Evolutionary conservation across 1,140 invertebrate species (phyloP).

Genomic region (Bradysia coprophila): DNA sequence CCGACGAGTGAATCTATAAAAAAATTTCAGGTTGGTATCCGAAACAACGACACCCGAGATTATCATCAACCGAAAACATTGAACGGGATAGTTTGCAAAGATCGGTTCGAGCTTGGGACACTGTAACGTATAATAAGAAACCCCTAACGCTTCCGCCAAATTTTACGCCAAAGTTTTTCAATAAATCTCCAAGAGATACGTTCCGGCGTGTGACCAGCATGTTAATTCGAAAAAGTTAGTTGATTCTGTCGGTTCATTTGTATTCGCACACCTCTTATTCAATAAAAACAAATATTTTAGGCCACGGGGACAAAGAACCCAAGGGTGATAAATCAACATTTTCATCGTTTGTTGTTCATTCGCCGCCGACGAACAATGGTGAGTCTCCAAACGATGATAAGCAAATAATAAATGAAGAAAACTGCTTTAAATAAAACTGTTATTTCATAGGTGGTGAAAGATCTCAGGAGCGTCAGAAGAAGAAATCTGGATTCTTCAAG

Average conservation of each 20-base stretch:
- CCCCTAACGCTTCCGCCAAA: conserved; percentile 66
- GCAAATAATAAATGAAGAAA: too few relatives aligned
- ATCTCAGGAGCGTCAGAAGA: conserved; percentile 38
- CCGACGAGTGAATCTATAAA: too few relatives aligned
- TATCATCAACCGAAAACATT: conserved; percentile 65
- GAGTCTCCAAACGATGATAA: background rate
- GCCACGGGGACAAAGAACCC: background rate
- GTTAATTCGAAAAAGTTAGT: conserved; percentile 63
- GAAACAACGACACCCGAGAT: conserved; percentile 44
- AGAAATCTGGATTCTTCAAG: conserved; percentile 68
- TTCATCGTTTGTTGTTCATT: background rate
- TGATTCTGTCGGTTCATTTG: background rate
- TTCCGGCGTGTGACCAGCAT: conserved; percentile 68
- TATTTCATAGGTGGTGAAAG: background rate
- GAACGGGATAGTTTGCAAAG: conserved; percentile 40
- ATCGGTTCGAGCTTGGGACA: conserved; percentile 25
- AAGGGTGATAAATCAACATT: background rate
- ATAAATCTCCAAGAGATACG: conserved; percentile 66
- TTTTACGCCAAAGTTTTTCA: conserved; percentile 67
- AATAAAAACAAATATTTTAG: background rate
- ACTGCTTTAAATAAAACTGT: background rate
- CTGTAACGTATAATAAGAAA: conserved; percentile 38
- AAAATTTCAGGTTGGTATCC: conserved; percentile 82
- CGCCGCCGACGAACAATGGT: too few relatives aligned
- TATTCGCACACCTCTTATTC: background rate